These are phyloP conservation scores for Tanypteryx hageni DNA, from an alignment of 2,888 invertebrate species.

Conservation along the genomic window DNA sequence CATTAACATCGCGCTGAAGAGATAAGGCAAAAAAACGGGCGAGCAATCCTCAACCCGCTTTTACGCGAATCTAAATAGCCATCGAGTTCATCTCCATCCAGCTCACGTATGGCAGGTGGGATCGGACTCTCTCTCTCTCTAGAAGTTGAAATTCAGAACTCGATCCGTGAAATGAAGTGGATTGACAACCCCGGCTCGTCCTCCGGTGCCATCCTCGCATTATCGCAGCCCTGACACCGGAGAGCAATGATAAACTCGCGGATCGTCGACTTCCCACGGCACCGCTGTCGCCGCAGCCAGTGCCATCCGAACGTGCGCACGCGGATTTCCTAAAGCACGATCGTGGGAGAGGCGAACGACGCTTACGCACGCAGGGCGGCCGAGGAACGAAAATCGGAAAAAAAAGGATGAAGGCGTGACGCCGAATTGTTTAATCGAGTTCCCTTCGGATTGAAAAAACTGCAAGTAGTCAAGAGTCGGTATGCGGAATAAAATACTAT, in stretches of 20 bases:
- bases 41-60: neutral
- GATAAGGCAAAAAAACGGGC: constrained; percentile 23
- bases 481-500: no score
- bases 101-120: constrained; percentile 18
- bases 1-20: constrained; percentile 17
- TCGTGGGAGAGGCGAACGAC: no score
- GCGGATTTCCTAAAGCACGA: no score
- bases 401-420: no score
- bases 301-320: no score
- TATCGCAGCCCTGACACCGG: constrained; percentile 1
- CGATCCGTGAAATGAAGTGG: neutral
- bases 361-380: no score
- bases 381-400: no score
- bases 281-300: no score
- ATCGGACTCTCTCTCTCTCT: neutral
- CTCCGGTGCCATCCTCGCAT: neutral
- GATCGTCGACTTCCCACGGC: neutral
- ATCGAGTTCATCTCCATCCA: neutral
- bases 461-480: no score
- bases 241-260: neutral
- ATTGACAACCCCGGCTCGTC: neutral
- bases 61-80: constrained; percentile 26
- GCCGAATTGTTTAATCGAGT: no score
- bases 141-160: constrained; percentile 19
- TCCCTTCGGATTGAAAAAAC: no score